Evolutionary conservation across 1,140 invertebrate species (phyloP).

Genomic region (Drosophila sturtevanti): DNA sequence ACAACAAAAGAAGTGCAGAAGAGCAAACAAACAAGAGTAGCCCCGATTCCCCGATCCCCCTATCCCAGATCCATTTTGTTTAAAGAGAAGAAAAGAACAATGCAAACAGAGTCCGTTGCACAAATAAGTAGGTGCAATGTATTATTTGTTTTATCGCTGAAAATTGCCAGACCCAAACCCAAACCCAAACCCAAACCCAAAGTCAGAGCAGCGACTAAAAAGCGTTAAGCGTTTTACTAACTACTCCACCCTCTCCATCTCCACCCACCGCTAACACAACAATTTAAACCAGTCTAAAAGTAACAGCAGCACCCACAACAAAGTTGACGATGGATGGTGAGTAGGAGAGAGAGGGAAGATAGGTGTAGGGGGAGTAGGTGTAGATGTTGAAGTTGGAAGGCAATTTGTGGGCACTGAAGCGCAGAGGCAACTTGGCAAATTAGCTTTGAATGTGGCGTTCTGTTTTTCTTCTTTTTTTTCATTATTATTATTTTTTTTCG

Average conservation of each 20-base stretch:
- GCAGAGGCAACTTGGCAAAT: slow-evolving; percentile 27
- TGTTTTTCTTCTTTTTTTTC: slow-evolving; percentile 19
- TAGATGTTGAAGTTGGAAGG: slow-evolving; percentile 25
- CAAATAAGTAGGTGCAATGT: slow-evolving; percentile 79
- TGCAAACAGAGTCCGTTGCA: slow-evolving; percentile 49
- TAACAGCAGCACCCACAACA: slow-evolving; percentile 22
- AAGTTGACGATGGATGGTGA: slow-evolving; percentile 15
- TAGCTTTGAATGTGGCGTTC: slow-evolving; percentile 21
- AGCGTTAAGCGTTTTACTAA: slow-evolving; percentile 66
- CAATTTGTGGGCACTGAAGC: slow-evolving; percentile 64
- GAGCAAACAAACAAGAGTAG: slow-evolving; percentile 14
- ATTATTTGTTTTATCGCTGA: slow-evolving; percentile 78
- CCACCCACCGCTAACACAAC: too few species aligned
- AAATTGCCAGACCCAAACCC: slow-evolving; percentile 53
- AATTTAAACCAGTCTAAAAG: not conserved
- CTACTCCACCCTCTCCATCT: not conserved
- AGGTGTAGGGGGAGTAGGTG: too few species aligned
- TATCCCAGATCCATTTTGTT: not conserved
- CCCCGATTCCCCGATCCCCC: not conserved
- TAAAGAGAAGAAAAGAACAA: slow-evolving; percentile 41
- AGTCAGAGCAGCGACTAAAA: slow-evolving; percentile 72
- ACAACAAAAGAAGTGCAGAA: slow-evolving; percentile 42
- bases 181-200: slow-evolving; percentile 9
- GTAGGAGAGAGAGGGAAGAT: too few species aligned
- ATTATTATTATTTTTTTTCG: too few species aligned